Evolutionary conservation across 35 echinoderm and acorn worm species (phyloP).

Genomic region (Apostichopus japonicus): DNA sequence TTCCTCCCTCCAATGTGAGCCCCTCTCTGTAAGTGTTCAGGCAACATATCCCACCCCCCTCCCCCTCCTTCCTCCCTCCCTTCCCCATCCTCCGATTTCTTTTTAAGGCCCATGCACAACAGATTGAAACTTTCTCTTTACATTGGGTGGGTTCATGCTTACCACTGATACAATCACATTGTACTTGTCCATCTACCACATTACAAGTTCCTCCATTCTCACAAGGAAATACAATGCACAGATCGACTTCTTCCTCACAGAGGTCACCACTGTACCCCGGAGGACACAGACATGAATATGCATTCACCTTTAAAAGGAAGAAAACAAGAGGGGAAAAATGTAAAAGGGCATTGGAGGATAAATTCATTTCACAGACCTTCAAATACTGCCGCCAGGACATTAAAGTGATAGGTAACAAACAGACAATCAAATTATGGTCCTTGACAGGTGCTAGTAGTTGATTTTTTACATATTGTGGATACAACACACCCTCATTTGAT

Average conservation of each 20-base stretch:
- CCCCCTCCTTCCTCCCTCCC: too few species aligned
- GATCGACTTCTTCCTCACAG: neutral
- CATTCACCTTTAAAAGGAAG: neutral
- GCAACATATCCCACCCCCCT: too few species aligned
- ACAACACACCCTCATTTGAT: too few species aligned
- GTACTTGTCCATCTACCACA: neutral
- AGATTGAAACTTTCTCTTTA: neutral
- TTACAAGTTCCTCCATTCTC: slow-evolving; percentile 26
- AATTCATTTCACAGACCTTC: slow-evolving; percentile 18
- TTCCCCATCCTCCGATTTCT: too few species aligned
- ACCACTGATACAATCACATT: slow-evolving; percentile 17
- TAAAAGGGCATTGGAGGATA: neutral
- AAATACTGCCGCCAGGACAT: too few species aligned
- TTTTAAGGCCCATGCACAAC: neutral
- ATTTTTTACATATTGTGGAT: neutral
- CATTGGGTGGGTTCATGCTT: neutral
- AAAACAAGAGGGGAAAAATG: neutral
- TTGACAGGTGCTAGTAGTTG: too few species aligned
- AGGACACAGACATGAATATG: neutral
- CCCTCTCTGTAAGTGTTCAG: too few species aligned
- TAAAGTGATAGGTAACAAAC: too few species aligned
- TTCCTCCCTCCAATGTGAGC: too few species aligned
- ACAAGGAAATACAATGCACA: slow-evolving; percentile 41
- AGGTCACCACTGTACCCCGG: slow-evolving; percentile 12
- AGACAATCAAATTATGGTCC: too few species aligned